phyloP scores from a whole-genome alignment of 1,140 invertebrate genomes.

The Lanistes nyassanus region DNA sequence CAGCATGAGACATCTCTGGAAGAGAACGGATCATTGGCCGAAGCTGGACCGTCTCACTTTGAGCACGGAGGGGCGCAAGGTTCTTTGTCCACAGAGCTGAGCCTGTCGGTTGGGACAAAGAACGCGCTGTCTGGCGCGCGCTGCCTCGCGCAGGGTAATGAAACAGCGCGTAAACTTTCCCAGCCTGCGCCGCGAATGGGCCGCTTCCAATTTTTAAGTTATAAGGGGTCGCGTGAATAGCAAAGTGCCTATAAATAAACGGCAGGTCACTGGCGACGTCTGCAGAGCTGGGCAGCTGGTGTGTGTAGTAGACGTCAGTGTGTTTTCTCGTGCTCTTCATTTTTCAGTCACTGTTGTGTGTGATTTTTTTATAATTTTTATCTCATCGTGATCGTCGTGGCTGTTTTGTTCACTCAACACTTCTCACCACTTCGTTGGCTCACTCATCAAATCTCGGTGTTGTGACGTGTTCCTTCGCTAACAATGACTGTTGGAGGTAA shows the following conservation, averaged over 20 bases:
- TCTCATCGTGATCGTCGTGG: slow-evolving; percentile 1
- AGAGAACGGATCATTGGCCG: slow-evolving; percentile 17
- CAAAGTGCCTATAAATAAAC: slow-evolving; percentile 20
- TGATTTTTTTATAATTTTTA: slow-evolving; percentile 11
- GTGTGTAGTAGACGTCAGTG: slow-evolving; percentile 14
- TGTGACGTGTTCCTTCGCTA: slow-evolving; percentile 11
- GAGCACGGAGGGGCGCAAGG: background rate
- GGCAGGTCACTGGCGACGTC: slow-evolving; percentile 7
- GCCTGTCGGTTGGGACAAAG: background rate
- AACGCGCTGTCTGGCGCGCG: background rate
- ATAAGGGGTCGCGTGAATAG: slow-evolving; percentile 21
- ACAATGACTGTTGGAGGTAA: slow-evolving; percentile 21
- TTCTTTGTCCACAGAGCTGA: background rate
- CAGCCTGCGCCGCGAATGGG: background rate
- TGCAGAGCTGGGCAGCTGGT: slow-evolving; percentile 8
- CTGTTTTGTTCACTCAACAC: slow-evolving; percentile 15
- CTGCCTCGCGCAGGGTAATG: background rate
- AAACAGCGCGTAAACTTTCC: background rate
- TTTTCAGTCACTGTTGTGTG: slow-evolving; percentile 24
- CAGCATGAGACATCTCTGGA: slow-evolving; percentile 13
- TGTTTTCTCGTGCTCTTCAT: slow-evolving; percentile 10
- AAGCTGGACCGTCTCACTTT: background rate
- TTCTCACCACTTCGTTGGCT: background rate
- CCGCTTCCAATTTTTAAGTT: slow-evolving; percentile 8
- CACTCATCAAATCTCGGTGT: slow-evolving; percentile 5